Evolutionary conservation across 2,888 invertebrate genomes (phyloP).

Genomic region (Macrophya alboannulata): DNA sequence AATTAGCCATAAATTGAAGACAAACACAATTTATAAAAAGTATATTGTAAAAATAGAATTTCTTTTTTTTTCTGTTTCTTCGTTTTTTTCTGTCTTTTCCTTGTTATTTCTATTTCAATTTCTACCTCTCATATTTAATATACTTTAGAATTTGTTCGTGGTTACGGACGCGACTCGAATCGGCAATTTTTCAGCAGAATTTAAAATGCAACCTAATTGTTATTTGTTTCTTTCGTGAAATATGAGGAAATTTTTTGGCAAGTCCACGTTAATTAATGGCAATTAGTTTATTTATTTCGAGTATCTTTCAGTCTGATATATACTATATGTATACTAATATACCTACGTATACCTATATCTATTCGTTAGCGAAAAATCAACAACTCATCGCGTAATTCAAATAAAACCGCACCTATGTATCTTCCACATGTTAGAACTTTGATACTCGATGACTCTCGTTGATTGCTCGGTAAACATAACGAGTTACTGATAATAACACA

Average conservation of each 20-base stretch:
- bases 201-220: no score
- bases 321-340: no score
- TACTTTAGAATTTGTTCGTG: no score
- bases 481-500: background rate
- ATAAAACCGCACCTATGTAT: slow-evolving; percentile 11
- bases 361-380: no score
- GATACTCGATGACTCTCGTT: background rate
- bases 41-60: background rate
- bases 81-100: no score
- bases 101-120: no score
- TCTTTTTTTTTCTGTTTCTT: background rate
- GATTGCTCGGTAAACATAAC: background rate
- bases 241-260: no score
- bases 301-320: background rate
- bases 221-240: no score
- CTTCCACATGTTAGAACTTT: background rate
- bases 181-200: no score
- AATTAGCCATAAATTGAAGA: background rate
- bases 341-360: no score
- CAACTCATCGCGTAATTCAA: background rate
- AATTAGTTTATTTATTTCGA: background rate
- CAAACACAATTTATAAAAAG: background rate
- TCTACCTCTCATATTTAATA: no score
- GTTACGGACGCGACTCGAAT: no score
- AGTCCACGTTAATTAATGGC: background rate